Evolutionary conservation across 2,113 vertebrate genomes (phyloP), one percentile per base, ranked within the genome.

Genomic region (Esox niger): DNA sequence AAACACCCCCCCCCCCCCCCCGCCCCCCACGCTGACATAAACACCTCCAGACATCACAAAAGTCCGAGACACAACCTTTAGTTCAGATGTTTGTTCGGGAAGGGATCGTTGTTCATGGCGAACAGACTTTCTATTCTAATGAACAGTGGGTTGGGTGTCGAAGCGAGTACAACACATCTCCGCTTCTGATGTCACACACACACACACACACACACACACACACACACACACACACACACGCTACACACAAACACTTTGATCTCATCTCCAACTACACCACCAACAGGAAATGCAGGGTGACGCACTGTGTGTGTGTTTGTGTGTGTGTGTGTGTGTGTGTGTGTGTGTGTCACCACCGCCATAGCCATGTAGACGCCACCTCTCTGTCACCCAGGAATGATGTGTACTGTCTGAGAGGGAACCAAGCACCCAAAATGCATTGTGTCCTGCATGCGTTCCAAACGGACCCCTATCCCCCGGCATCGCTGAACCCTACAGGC

Each of bases 181-280:
- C 17, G n/a, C n/a, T 20, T 52, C n/a, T 52, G 47, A n/a, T 20
- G n/a, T 52, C 0, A 9, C 9, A 30, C 29, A 59, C 6, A 59
- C 55, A 57, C 23, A 13, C 55, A 57, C 55, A 57, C 26, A 57
- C 25, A 57, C 9, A 57, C 54, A 56, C 25, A 56, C 54, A 27
- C 54, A 56, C 21, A 11, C 25, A 27, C 54, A 35, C 23, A 11
- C 21, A 66, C 32, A 9, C 62, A 25, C 52, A 27, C 30, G 31
- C 64, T n/a, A 52, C 66, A 43, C 67, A 43, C 55, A 47, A 47
- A 59, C 43, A 38, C 43, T 52, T 21, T 52, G 47, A 52, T 52
- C 47, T 52, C 47, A 7, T 17, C 56, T 58, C 56, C 15, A 2
- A 20, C 25, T 6, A 59, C 29, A 2, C 31, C 27, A 31, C 57